phyloP scores from a whole-genome alignment of 2,113 vertebrate genomes.

The Diadophis punctatus region DNA sequence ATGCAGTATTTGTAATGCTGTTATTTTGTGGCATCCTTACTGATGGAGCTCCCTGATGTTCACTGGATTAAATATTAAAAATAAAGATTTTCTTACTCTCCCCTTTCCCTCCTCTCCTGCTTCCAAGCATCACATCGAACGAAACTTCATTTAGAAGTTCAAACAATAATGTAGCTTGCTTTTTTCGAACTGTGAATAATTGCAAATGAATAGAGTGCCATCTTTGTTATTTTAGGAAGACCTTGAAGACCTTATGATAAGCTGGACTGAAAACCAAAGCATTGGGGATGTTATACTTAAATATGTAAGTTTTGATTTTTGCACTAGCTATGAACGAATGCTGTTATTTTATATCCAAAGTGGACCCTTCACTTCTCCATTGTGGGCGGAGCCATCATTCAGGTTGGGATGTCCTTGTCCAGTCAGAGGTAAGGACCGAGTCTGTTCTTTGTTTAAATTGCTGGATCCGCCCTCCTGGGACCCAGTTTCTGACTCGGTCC shows the following conservation, averaged over 20 bases:
- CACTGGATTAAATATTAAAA: neutral
- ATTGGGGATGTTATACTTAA: conserved; percentile 92
- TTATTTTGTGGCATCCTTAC: neutral
- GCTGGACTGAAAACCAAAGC: conserved; percentile 91
- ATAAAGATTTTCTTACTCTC: neutral
- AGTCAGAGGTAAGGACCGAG: no score
- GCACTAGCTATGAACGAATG: neutral
- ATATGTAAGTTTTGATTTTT: conserved; percentile 80
- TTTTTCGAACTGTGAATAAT: neutral
- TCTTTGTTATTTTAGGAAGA: conserved; percentile 75
- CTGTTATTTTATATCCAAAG: neutral
- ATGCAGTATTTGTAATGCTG: neutral
- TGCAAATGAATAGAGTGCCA: neutral
- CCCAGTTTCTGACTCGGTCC: no score
- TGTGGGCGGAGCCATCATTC: no score
- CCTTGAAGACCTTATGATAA: conserved; percentile 88
- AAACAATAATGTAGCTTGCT: neutral
- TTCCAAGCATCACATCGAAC: neutral
- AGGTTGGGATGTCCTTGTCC: no score
- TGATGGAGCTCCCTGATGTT: neutral
- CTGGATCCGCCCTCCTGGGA: no score
- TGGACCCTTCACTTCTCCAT: neutral
- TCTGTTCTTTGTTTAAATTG: no score
- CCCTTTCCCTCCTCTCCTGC: neutral
- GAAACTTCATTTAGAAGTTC: neutral